These are phyloP conservation scores for Nyctibius bracteatus DNA, from an alignment of 2,113 vertebrate genomes.

Conservation along the genomic window DNA sequence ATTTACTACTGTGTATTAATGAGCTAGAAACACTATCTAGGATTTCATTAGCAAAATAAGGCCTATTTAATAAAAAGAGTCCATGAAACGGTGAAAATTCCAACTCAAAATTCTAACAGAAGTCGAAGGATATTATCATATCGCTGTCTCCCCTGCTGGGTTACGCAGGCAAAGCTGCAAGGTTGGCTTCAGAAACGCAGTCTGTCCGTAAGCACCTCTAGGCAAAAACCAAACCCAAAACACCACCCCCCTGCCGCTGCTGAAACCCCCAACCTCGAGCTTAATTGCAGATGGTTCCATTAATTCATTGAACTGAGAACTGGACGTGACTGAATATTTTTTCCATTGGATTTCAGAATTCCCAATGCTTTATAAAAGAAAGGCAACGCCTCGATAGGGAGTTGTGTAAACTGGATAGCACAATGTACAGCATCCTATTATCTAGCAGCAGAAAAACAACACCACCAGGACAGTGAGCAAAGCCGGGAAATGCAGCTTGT, in stretches of 20 bases:
- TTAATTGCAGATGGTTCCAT: neutral
- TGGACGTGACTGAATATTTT: neutral
- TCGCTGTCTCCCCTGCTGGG: neutral
- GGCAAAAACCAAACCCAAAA: neutral
- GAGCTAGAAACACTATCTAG: neutral
- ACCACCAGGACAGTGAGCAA: too few species aligned
- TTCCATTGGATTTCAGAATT: neutral
- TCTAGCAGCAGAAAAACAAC: neutral
- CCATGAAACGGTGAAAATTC: neutral
- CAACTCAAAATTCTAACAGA: too few species aligned
- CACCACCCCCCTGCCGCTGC: fast-evolving
- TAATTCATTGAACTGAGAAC: neutral
- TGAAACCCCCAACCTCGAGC: neutral
- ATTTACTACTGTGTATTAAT: neutral
- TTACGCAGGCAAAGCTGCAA: neutral
- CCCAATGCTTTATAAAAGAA: neutral
- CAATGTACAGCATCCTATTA: too few species aligned
- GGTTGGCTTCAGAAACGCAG: neutral
- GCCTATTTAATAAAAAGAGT: neutral
- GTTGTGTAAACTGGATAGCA: neutral
- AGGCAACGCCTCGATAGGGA: neutral
- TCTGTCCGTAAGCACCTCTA: neutral
- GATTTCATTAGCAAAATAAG: neutral
- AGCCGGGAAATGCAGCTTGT: too few species aligned
- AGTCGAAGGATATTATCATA: neutral